Evolutionary conservation across 2,888 invertebrate species (phyloP).

Genomic region (Xestobium rufovillosum): DNA sequence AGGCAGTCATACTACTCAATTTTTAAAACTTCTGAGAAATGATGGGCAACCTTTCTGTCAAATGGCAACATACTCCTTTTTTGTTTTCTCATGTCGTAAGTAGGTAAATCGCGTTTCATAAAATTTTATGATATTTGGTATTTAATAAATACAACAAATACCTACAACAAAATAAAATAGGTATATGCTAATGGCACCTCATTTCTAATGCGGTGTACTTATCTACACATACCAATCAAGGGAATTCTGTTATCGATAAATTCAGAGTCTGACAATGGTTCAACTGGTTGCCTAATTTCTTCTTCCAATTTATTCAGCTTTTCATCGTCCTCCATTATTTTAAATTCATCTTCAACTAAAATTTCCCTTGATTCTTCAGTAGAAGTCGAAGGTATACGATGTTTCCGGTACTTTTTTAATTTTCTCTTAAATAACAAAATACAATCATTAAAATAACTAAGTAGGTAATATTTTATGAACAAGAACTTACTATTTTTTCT

Average conservation of each 20-base stretch:
- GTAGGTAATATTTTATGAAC: constrained; percentile 4
- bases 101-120: no score
- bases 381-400: constrained; percentile 36
- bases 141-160: no score
- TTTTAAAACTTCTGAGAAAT: no score
- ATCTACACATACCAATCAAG: constrained; percentile 30
- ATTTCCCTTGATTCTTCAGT: constrained; percentile 30
- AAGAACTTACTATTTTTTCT: constrained; percentile 32
- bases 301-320: constrained; percentile 27
- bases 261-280: constrained; percentile 23
- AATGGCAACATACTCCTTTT: no score
- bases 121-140: no score
- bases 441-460: constrained; percentile 4
- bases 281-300: constrained; percentile 23
- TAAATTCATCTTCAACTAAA: constrained; percentile 37
- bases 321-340: constrained; percentile 42
- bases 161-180: no score
- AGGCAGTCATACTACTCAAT: no score
- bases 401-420: constrained; percentile 37
- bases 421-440: constrained; percentile 30
- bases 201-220: no score
- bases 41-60: no score
- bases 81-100: no score
- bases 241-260: constrained; percentile 34
- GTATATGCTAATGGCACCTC: no score